phyloP scores from a whole-genome alignment of 2,888 invertebrate species.

The Hypolimnas misippus region DNA sequence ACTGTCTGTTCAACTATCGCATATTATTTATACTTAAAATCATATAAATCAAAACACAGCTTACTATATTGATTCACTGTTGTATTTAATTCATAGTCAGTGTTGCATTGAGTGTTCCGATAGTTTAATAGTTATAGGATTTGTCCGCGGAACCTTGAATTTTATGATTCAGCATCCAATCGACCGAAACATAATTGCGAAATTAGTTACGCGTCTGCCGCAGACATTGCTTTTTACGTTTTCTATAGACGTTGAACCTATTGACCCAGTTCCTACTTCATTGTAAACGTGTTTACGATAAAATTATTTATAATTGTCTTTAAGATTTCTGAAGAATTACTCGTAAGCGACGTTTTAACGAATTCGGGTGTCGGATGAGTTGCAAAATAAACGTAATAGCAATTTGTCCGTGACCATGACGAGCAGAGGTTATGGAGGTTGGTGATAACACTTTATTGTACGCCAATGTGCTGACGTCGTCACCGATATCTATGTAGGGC shows the following conservation, averaged over 20 bases:
- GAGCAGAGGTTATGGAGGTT: conserved; percentile 12
- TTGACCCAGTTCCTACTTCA: conserved; percentile 31
- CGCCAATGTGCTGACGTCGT: conserved; percentile 10
- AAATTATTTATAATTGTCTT: background rate
- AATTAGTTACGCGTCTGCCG: conserved; percentile 37
- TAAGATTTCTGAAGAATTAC: too few species aligned
- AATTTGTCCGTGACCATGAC: conserved; percentile 10
- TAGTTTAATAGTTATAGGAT: background rate
- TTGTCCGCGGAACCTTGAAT: conserved; percentile 43
- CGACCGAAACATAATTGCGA: conserved; percentile 45
- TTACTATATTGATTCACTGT: background rate
- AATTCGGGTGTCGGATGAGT: background rate
- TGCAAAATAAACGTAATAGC: background rate
- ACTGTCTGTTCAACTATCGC: background rate
- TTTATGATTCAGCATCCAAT: conserved; percentile 47
- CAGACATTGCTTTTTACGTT: conserved; percentile 25
- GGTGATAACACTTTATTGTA: conserved; percentile 3
- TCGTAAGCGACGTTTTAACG: too few species aligned
- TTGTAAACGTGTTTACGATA: conserved; percentile 1
- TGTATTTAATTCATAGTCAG: background rate
- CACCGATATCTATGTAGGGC: conserved; percentile 9
- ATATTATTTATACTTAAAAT: background rate
- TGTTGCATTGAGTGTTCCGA: background rate
- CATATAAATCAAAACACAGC: background rate
- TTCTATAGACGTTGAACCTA: conserved; percentile 23